A percentile compares a stretch with the other conserved stretches of the same genome.
Conservation (phyloP, 35 echinoderm and acorn worm species). For the Heliocidaris tuberculata region DNA sequence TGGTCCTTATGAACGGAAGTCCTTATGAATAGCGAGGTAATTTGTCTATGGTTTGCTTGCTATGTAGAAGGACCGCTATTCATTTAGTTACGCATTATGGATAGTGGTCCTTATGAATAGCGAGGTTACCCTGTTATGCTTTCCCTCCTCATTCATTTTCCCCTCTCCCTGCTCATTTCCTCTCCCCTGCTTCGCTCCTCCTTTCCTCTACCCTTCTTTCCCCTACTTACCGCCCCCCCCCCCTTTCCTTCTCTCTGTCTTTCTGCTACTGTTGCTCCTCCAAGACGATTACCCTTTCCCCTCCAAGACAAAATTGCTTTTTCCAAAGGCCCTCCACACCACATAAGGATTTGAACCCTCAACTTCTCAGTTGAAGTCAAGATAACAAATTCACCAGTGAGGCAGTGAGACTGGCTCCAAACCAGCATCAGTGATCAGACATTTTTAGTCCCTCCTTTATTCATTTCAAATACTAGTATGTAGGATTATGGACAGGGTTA, state of each 20-base stretch:
- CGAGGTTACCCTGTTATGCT: too few species aligned
- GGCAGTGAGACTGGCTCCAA: not conserved
- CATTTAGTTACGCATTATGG: too few species aligned
- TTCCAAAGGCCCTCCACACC: too few species aligned
- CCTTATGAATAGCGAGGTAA: too few species aligned
- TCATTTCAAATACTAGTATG: too few species aligned
- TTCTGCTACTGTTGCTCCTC: not conserved
- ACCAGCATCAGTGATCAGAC: not conserved
- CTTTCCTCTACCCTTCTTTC: not conserved
- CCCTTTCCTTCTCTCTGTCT: not conserved
- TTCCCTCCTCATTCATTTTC: not conserved
- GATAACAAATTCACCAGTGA: not conserved
- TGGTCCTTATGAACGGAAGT: too few species aligned
- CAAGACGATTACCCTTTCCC: not conserved
- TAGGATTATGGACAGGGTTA: not conserved
- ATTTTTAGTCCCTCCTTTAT: not conserved
- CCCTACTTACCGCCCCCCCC: not conserved
- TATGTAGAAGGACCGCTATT: too few species aligned
- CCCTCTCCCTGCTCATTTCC: not conserved
- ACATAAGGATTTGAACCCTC: too few species aligned
- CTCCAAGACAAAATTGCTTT: not conserved
- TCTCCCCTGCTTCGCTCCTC: not conserved
- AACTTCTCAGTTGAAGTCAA: too few species aligned
- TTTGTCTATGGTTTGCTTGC: too few species aligned
- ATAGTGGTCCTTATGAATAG: too few species aligned